Base-by-base conservation (phyloP, 2,888 invertebrate genomes). In the Philaethria dido region DNA sequence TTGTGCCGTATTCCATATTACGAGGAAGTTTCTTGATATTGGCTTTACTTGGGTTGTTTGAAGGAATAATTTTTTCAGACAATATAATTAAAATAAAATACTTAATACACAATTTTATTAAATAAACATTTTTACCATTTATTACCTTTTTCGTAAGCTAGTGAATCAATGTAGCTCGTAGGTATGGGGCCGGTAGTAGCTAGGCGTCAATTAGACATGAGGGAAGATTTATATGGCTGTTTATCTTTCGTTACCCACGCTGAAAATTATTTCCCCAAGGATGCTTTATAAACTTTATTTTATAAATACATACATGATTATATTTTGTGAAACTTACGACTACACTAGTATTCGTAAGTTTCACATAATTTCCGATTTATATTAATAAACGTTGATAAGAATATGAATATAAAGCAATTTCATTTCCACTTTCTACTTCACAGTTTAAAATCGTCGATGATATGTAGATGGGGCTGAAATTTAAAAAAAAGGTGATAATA, bases 161-260 rank as follows among this genome's bases (percentile, higher is more conserved):
- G 59, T 60, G 36, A 62, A 62, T 48, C 62, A 36, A 18, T 39
- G 22, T 39, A 39, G 20, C 54, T 8, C 20, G 39, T 62, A 48
- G n/a, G 48, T 62, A 62, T 18, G 61, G 47, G 33, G 36, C 18
- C 61, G 61, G 59, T 48, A 48, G 61, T 33, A 20, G 47, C 47
- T 62, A 33, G 48, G 47, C 61, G 61, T 62, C 61, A 62, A 62
- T 62, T 48, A 62, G 61, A 62, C 61, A 62, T 36, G 61, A 33
- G n/a, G 61, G 11, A 55, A 62, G 61, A 62, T 62, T 62, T 62
- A 62, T 62, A 62, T 20, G 47, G 61, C 61, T 62, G 47, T 62
- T 48, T 62, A 62, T 62, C 61, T 62, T 62, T 25, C 61, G 61
- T 18, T 62, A 36, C 36, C 48, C 61, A 18, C 20, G 16, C 20